Percentiles rank a stretch among this genome's conserved stretches.
Evolutionary conservation across 1,140 invertebrate species (phyloP).

Genomic region (Capitella teleta): DNA sequence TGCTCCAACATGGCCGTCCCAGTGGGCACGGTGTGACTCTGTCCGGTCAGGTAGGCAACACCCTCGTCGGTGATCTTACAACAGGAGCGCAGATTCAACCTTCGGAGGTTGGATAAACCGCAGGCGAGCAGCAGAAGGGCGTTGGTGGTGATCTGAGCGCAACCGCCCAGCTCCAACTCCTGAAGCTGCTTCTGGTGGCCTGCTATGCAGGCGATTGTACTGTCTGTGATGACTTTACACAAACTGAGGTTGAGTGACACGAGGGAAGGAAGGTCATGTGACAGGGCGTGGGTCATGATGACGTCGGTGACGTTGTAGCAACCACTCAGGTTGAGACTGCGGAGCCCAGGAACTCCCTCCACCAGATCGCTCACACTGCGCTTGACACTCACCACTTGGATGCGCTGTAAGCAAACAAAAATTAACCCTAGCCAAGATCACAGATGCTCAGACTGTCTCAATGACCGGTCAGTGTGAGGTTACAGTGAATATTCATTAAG

Average conservation of each 20-base stretch:
- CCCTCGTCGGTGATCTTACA: conserved; percentile 82
- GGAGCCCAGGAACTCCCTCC: conserved; percentile 69
- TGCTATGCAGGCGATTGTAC: conserved; percentile 67
- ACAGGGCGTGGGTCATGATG: conserved; percentile 70
- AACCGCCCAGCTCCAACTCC: conserved; percentile 76
- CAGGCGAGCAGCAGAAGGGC: conserved; percentile 73
- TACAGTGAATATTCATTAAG: too few species aligned
- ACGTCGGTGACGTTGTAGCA: conserved; percentile 82
- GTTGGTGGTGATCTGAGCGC: conserved; percentile 76
- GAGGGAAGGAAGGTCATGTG: conserved; percentile 58
- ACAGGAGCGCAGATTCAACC: conserved; percentile 77
- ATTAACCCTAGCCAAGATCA: too few species aligned
- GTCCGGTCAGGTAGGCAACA: conserved; percentile 71
- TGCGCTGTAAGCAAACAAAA: too few species aligned
- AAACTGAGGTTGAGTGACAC: conserved; percentile 74
- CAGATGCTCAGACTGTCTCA: too few species aligned
- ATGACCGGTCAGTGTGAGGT: too few species aligned
- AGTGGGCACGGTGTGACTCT: conserved; percentile 52
- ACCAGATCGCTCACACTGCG: conserved; percentile 71
- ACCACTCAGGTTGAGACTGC: conserved; percentile 77
- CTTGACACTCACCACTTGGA: conserved; percentile 77
- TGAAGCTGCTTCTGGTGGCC: conserved; percentile 77
- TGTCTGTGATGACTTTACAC: conserved; percentile 88
- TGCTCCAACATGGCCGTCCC: conserved; percentile 57
- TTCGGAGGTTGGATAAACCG: conserved; percentile 69